Base-by-base conservation (phyloP, 2,113 vertebrate genomes). In the Labeo catla region DNA sequence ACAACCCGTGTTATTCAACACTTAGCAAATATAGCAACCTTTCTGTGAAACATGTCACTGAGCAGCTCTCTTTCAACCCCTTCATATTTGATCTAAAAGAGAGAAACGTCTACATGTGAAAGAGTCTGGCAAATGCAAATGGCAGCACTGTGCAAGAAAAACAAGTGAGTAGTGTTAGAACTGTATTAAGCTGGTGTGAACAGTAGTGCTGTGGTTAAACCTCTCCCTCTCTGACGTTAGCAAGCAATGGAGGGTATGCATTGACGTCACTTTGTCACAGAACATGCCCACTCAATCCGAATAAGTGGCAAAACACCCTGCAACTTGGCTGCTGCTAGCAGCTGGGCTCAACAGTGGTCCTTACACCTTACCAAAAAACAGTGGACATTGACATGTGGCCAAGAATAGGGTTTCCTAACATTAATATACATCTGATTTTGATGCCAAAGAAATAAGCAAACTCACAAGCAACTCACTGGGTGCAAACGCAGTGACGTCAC, bases 71-170 rank as follows among this genome's bases (percentile, higher is more conserved):
- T 96, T 91, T 97, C 96, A 92, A 87, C 93, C 91, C 94, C 92
- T 95, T 95, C 95, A 96, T 94, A 96, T 94, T 93, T 96, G 93
- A 97, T 97, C 96, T 97, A 96, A 92, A 95, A 90, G 86, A 93
- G 70, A 94, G 87, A 95, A 90, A 91, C 81, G 50, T 76, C 50
- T 68, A 61, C 21, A 50, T 73, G 84, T 88, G 83, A 87, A 86
- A 72, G 65, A 85, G 85, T 39, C 73, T 57, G 73, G 59, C 23
- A 36, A 15, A 28, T 76, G 23, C 65, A 80, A 63, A 19, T 28
- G n/a, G 50, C 21, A 78, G 52, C 80, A 9, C 1, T 70, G 77
- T 81, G 74, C 47, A 72, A 66, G 45, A 77, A 66, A 43, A 87
- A 87, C 81, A 87, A 15, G 77, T 36, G 57, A 19, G 28, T 23